A percentile compares a stretch with the other conserved stretches of the same genome.
Evolutionary conservation across 2,113 vertebrate genomes (phyloP).

Genomic region (Thymallus thymallus): DNA sequence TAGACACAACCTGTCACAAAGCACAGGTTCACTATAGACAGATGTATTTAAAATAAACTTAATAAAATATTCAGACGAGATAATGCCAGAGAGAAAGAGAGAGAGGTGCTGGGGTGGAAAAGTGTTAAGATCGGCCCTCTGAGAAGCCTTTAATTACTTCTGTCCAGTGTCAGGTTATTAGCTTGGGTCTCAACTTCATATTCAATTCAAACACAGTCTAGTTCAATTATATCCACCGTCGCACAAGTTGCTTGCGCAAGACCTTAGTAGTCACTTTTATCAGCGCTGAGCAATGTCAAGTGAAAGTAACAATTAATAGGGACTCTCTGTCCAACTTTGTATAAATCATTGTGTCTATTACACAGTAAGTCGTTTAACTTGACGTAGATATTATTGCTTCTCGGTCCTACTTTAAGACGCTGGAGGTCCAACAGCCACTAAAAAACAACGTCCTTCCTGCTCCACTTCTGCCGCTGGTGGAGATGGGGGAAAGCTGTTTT

Average conservation of each 20-base stretch:
- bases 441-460: background rate
- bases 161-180: background rate
- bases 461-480: background rate
- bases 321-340: background rate
- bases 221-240: background rate
- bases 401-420: background rate
- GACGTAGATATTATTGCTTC: background rate
- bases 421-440: background rate
- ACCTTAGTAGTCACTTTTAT: background rate
- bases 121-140: background rate
- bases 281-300: background rate
- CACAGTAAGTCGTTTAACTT: background rate
- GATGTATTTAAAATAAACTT: no score
- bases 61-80: no score
- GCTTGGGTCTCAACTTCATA: background rate
- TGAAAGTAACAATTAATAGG: background rate
- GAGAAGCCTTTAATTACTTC: background rate
- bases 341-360: background rate
- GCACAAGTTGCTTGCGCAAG: background rate
- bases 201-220: conserved; percentile 20
- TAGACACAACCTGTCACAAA: background rate
- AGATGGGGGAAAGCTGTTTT: background rate
- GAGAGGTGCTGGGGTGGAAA: background rate
- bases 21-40: no score
- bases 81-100: background rate